Base-by-base conservation (phyloP, 2,888 invertebrate species). In the Leptinotarsa rubiginosa region DNA sequence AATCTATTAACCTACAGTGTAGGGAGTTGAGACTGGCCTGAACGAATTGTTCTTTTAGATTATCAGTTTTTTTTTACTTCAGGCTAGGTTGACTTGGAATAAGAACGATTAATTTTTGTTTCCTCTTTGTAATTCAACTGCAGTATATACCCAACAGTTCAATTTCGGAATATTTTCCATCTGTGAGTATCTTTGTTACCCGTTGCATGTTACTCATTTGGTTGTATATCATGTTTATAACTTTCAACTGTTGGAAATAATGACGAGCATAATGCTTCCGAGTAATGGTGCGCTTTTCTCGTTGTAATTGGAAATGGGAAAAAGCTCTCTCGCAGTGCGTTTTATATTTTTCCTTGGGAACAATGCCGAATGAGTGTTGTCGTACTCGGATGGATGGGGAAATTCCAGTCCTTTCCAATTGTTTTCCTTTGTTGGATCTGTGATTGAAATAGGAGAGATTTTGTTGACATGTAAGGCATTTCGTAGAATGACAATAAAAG, bases 331-430 rank as follows among this genome's bases (percentile, higher is more conserved):
- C 62, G 62, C 18, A 25, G 31, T 31, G 31, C 31, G 31, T 62
- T 62, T 62, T 62, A 25, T 62, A 31, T 62, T 62, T 31, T 62
- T 25, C 31, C 62, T n/a, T 62, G 16, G 62, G 31, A 62, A 62
- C 62, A 62, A 31, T 62, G 31, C 31, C 16, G 16, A 25, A 31
- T 62, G 31, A n/a, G 31, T 7, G 25, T 20, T 12, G 56, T 31
- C 7, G 31, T 56, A 20, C 56, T 56, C 22, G 22, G 18, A 56
- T 56, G 18, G 52, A 56, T 56, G 62, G n/a, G 16, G n/a, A 62
- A 62, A 62, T 56, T 31, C 16, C 15, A 62, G 31, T 62, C 16
- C 16, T 62, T 31, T 62, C 31, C 31, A 16, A n/a, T 62, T 62
- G 62, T 62, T 62, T 62, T 15, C 3, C 16, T 25, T 31, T 62